These are phyloP conservation scores for Danaus plexippus DNA, from an alignment of 1,140 invertebrate genomes.

Conservation along the genomic window DNA sequence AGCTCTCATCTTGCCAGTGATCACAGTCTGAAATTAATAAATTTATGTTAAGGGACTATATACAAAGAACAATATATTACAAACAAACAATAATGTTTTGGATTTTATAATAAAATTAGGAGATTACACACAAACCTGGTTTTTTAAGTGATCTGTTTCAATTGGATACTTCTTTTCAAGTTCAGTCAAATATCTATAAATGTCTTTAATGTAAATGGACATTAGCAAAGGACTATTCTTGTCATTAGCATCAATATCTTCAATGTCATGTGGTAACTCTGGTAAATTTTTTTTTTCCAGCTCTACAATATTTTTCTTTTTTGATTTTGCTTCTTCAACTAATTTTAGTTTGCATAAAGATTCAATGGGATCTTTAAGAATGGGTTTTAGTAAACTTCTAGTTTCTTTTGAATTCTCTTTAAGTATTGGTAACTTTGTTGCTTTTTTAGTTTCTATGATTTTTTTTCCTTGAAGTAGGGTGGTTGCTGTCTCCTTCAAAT, in stretches of 20 bases:
- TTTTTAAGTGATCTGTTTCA: constrained; percentile 75
- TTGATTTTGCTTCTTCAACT: constrained; percentile 22
- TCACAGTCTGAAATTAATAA: constrained; percentile 36
- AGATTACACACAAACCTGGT: constrained; percentile 62
- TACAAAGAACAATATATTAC: too few species aligned
- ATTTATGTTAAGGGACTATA: background rate
- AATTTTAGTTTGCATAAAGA: constrained; percentile 51
- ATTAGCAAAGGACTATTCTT: constrained; percentile 82
- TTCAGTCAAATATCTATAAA: constrained; percentile 83
- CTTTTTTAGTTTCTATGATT: constrained; percentile 33
- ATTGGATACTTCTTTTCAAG: constrained; percentile 80
- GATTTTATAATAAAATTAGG: constrained; percentile 8
- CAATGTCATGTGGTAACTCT: constrained; percentile 50
- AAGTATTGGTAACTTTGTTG: constrained; percentile 35
- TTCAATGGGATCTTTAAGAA: constrained; percentile 45
- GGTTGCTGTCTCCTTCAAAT: too few species aligned
- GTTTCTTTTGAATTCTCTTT: constrained; percentile 41
- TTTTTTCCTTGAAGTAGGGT: too few species aligned
- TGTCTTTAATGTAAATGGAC: constrained; percentile 87
- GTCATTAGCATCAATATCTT: constrained; percentile 80
- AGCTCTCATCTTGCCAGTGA: constrained; percentile 88
- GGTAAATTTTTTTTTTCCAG: constrained; percentile 15
- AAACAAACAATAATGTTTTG: constrained; percentile 4
- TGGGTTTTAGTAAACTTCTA: constrained; percentile 34
- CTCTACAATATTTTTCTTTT: constrained; percentile 3